Evolutionary conservation across 2,797 vertebrate genomes (phyloP).

Genomic region (Neosilurus mollespiculum): DNA sequence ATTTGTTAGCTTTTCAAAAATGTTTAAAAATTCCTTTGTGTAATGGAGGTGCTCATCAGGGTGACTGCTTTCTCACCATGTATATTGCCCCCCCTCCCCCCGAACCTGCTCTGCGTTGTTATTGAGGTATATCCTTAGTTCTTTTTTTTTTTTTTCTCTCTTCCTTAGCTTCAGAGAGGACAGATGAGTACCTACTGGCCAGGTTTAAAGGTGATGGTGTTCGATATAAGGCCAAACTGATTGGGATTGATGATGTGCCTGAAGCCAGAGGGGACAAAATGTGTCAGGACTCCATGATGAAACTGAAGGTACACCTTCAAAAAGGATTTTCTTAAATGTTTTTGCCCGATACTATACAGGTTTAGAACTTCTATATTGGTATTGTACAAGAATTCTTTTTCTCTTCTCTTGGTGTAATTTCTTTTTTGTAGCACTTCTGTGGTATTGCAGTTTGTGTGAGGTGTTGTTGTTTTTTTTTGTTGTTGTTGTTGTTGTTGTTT

Average conservation of each 20-base stretch:
- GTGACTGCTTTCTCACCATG: not conserved
- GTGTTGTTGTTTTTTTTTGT: too few relatives aligned
- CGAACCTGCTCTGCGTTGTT: not conserved
- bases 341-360: not conserved
- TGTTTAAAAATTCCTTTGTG: not conserved
- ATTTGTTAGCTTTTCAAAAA: not conserved
- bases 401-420: not conserved
- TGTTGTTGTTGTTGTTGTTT: too few relatives aligned
- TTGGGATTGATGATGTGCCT: slow-evolving; percentile 90
- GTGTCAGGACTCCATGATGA: slow-evolving; percentile 99
- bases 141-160: slow-evolving; percentile 21
- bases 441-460: not conserved
- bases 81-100: too few relatives aligned
- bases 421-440: not conserved
- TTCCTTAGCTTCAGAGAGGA: slow-evolving; percentile 83
- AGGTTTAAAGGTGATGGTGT: slow-evolving; percentile 94
- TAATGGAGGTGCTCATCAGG: not conserved
- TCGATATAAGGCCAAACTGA: slow-evolving; percentile 94
- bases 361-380: not conserved
- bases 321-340: not conserved
- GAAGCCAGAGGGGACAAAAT: slow-evolving; percentile 96
- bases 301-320: slow-evolving; percentile 83
- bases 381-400: too few relatives aligned
- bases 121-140: not conserved
- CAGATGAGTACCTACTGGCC: slow-evolving; percentile 88